Percentiles rank a stretch among this genome's conserved stretches.
Evolutionary conservation across 2,888 invertebrate genomes (phyloP).

Genomic region (Aphidius colemani): DNA sequence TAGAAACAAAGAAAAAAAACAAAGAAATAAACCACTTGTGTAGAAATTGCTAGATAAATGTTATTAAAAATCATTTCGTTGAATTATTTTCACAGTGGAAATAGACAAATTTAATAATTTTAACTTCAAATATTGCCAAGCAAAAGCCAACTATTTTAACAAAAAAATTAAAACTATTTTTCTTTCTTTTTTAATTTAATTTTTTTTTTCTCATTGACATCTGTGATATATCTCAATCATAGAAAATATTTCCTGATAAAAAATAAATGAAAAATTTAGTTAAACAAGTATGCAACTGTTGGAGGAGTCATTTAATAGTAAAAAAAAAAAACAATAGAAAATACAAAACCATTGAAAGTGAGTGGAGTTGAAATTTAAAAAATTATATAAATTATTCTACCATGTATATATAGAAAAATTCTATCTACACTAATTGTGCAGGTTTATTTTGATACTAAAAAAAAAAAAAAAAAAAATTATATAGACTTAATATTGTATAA

Average conservation of each 20-base stretch:
- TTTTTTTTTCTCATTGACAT: constrained; percentile 56
- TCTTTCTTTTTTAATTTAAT: no score
- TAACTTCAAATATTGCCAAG: neutral
- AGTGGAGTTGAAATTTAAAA: constrained; percentile 14
- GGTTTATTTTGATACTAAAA: constrained; percentile 58
- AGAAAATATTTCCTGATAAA: constrained; percentile 49
- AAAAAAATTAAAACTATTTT: constrained; percentile 21
- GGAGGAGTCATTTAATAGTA: constrained; percentile 33
- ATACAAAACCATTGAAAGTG: constrained; percentile 24
- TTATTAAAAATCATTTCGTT: constrained; percentile 5
- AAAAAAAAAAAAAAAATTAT: constrained; percentile 36
- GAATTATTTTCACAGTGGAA: constrained; percentile 6
- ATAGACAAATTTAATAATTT: neutral
- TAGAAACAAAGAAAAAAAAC: no score
- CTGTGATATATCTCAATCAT: constrained; percentile 57
- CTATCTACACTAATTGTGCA: constrained; percentile 56
- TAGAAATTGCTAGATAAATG: constrained; percentile 22
- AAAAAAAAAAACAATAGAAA: constrained; percentile 27
- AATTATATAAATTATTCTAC: constrained; percentile 34
- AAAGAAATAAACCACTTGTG: neutral
- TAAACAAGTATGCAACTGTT: constrained; percentile 24
- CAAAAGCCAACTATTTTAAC: constrained; percentile 4
- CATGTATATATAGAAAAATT: constrained; percentile 55
- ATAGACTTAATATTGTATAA: constrained; percentile 28
- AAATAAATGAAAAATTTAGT: constrained; percentile 26